Percentiles rank a stretch among this genome's conserved stretches.
These are phyloP conservation scores for Pocillopora verrucosa DNA, from an alignment of 64 coral and sea anemone species.

Conservation along the genomic window DNA sequence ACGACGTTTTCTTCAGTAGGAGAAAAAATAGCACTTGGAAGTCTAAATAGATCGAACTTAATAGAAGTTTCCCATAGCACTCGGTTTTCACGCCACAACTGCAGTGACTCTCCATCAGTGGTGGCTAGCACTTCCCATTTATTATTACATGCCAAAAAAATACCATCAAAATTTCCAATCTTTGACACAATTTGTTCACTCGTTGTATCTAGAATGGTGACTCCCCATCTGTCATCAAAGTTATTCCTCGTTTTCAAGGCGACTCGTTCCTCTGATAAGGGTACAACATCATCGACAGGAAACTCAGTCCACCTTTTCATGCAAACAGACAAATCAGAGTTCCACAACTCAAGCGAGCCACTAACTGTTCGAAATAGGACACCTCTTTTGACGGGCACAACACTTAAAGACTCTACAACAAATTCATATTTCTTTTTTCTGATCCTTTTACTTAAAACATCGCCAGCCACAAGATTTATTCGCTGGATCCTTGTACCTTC, in stretches of 20 bases:
- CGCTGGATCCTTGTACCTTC: too few species aligned
- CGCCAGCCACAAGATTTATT: background rate
- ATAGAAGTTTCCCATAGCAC: background rate
- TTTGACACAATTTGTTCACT: background rate
- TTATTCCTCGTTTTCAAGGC: background rate
- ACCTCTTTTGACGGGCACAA: background rate
- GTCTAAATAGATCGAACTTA: background rate
- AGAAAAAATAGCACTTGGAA: background rate
- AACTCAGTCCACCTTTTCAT: background rate
- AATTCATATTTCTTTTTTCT: background rate
- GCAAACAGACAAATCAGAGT: background rate
- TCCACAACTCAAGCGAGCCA: background rate
- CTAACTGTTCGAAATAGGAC: background rate
- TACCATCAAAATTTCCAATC: background rate
- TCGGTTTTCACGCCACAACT: background rate
- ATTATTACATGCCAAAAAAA: background rate
- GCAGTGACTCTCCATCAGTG: background rate
- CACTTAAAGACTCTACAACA: background rate
- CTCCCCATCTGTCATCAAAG: background rate
- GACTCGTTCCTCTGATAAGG: background rate
- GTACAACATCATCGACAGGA: background rate
- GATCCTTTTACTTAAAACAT: background rate
- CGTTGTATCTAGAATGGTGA: background rate
- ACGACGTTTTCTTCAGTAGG: background rate
- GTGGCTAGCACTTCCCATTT: background rate